These are phyloP conservation scores for Eledone cirrhosa DNA, from an alignment of 2,888 invertebrate genomes.

Conservation along the genomic window DNA sequence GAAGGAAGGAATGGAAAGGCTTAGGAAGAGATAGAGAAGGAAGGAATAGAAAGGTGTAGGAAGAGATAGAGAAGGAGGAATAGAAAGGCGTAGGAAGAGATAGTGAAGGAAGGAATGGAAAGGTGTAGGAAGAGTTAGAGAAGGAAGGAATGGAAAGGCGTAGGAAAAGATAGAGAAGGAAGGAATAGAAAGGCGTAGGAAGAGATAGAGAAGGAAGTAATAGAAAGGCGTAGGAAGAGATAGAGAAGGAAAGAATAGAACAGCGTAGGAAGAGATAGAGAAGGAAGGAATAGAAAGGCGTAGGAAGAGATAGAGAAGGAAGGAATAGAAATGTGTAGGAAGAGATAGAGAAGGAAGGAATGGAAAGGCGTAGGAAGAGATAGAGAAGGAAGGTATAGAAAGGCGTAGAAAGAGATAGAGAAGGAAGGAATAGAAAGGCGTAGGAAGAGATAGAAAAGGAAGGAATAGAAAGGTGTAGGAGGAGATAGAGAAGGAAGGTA, in stretches of 20 bases:
- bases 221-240: too few species aligned
- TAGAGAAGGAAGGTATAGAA: too few species aligned
- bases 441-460: too few species aligned
- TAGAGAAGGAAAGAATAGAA: too few species aligned
- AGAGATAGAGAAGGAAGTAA: too few species aligned
- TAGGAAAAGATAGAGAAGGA: neutral
- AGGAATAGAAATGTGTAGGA: neutral
- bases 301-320: too few species aligned
- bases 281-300: neutral
- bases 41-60: neutral
- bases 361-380: neutral
- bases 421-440: too few species aligned
- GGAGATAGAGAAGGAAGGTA: too few species aligned
- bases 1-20: neutral
- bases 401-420: neutral
- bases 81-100: neutral
- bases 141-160: neutral
- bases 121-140: too few species aligned
- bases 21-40: neutral
- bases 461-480: too few species aligned
- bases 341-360: neutral
- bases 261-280: neutral
- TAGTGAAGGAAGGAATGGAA: too few species aligned
- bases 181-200: neutral
- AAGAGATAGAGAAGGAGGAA: neutral